phyloP scores from a whole-genome alignment of 2,113 vertebrate species.

The Narcine bancroftii region DNA sequence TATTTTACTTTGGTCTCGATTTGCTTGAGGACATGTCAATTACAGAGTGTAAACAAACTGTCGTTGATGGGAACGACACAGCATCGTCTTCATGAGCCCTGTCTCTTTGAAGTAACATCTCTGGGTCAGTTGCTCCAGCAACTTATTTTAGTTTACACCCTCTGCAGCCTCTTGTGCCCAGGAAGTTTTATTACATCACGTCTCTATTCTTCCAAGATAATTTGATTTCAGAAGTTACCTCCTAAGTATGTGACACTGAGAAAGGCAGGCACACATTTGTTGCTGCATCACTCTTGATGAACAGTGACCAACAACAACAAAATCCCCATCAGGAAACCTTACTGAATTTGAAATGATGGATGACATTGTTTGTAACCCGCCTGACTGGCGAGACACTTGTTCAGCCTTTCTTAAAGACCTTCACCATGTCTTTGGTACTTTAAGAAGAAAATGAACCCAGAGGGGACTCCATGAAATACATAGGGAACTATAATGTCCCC shows the following conservation, averaged over 20 bases:
- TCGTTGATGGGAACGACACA: not conserved
- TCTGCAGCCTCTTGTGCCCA: not conserved
- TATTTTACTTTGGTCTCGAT: not conserved
- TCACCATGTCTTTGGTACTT: not conserved
- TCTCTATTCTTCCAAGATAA: not conserved
- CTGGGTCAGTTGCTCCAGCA: not conserved
- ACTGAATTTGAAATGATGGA: not conserved
- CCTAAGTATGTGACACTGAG: not conserved
- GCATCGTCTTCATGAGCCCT: not conserved
- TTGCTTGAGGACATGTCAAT: not conserved
- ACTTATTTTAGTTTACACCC: no score
- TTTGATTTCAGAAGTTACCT: not conserved
- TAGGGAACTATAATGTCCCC: no score
- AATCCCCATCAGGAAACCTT: not conserved
- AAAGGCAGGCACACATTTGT: not conserved
- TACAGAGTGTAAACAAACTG: constrained; percentile 21
- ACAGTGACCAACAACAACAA: no score
- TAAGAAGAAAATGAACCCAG: not conserved
- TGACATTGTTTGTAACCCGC: not conserved
- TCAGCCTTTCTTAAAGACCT: not conserved
- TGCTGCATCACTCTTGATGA: not conserved
- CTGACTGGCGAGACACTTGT: not conserved
- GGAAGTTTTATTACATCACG: not conserved
- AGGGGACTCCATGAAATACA: no score
- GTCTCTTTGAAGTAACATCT: not conserved